These are phyloP conservation scores for Stratiomys singularior DNA, from an alignment of 2,888 invertebrate species.

Conservation along the genomic window DNA sequence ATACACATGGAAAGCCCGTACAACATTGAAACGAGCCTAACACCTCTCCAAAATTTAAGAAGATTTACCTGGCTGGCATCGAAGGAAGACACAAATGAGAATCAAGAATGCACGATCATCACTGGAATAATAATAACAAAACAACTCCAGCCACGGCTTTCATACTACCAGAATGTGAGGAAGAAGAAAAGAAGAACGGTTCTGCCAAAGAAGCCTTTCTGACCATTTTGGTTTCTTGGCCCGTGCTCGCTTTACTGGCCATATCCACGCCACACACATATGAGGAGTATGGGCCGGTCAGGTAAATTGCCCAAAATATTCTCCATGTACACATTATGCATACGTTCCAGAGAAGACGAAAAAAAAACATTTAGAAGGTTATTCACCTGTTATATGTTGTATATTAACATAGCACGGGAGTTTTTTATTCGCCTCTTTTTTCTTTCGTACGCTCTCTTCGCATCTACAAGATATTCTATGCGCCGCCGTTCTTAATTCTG, in stretches of 20 bases:
- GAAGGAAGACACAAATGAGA: constrained; percentile 6
- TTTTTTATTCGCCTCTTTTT: constrained; percentile 6
- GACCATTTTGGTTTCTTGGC: constrained; percentile 41
- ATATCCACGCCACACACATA: neutral
- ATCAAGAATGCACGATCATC: constrained; percentile 30
- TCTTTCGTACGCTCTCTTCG: neutral
- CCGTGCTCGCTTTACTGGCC: constrained; percentile 20
- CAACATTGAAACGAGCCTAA: neutral
- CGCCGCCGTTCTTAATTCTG: constrained; percentile 12
- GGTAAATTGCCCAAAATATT: constrained; percentile 28
- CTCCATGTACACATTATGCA: constrained; percentile 15
- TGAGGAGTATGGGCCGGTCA: neutral
- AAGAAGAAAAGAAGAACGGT: constrained; percentile 9
- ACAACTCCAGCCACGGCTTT: neutral
- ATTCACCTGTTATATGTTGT: constrained; percentile 38
- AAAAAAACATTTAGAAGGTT: constrained; percentile 21
- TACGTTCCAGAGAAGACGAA: neutral
- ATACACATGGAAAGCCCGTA: neutral
- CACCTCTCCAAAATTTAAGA: neutral
- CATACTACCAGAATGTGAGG: neutral
- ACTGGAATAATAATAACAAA: constrained; percentile 31
- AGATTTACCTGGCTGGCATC: neutral
- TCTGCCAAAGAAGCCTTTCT: neutral
- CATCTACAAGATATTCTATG: constrained; percentile 12
- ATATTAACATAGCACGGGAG: constrained; percentile 5